phyloP scores from a whole-genome alignment of 2,113 vertebrate species.

The Trochalopteron elliotii region DNA sequence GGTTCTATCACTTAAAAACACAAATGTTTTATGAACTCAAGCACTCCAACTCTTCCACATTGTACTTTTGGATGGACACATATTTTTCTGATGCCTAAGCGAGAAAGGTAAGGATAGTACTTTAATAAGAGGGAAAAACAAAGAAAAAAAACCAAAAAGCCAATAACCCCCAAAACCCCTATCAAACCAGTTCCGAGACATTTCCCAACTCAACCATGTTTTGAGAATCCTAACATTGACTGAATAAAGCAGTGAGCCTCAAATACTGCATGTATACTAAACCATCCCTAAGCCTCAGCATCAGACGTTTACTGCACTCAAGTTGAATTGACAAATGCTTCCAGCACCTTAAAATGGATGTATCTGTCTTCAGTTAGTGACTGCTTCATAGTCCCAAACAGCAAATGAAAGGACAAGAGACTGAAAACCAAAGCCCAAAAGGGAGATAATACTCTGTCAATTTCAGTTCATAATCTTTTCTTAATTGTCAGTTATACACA shows the following conservation, averaged over 20 bases:
- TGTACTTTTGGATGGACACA: not conserved
- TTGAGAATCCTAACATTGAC: not conserved
- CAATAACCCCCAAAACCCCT: not conserved
- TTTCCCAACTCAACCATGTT: not conserved
- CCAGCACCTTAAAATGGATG: not conserved
- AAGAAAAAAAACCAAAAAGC: not conserved
- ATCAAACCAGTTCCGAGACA: not conserved
- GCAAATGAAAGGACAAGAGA: not conserved
- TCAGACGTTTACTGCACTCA: not conserved
- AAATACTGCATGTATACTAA: not conserved
- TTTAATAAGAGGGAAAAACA: not conserved
- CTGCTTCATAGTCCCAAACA: not conserved
- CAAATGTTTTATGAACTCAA: not conserved
- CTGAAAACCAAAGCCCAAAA: not conserved
- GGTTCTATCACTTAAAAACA: not conserved
- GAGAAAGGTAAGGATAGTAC: not conserved
- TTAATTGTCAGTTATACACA: not conserved
- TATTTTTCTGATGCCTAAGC: not conserved
- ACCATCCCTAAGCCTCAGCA: not conserved
- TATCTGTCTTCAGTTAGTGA: not conserved
- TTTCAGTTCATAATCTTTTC: not conserved
- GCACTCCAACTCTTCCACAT: not conserved
- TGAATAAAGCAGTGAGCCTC: not conserved
- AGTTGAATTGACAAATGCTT: not conserved
- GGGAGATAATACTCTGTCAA: not conserved